Base-by-base conservation (phyloP, 2,113 vertebrate species). In the Oceanites oceanicus region DNA sequence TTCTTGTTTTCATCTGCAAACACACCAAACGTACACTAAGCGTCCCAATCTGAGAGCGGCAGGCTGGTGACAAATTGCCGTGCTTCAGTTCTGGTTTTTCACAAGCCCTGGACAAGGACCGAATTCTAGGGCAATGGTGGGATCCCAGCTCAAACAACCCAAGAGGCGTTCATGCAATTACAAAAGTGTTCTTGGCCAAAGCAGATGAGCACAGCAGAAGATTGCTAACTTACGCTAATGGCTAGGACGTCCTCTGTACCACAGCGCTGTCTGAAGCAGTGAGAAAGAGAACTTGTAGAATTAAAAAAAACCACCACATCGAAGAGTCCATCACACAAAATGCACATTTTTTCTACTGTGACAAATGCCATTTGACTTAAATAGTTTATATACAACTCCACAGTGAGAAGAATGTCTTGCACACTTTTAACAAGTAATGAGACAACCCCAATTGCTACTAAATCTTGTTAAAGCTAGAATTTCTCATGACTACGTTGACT, bases 21-120 rank as follows among this genome's bases (percentile, higher is more conserved):
- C 38, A 38, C 16, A n/a, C 40, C 67, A 45, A 12, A 77, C 0
- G 4, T 27, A 45, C 15, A 0, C 27, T 3, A 7, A 16, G 1
- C 9, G n/a, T 87, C 52, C 45, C 22, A 42, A 9, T 29, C 61
- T 4, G 22, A 65, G 27, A 36, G 34, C 42, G 29, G 32, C 36
- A 47, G 58, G n/a, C 42, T 40, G 44, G 38, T 44, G 38, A 78
- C 32, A 16, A 21, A 32, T 15, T 29, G 9, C 40, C 15, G 4
- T 9, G 52, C 27, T 59, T 74, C 49, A 15, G 29, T 21, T 32
- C 7, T 25, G 13, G 0, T 32, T 65, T 81, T 52, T 77, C 10
- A n/a, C 42, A 38, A 44, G 9, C 11, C 44, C 65, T 42, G 73
- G 56, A n/a, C 17, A 11, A 15, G 32, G 36, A 19, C 45, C 0